These are phyloP conservation scores for Eumaeus atala DNA, from an alignment of 1,140 invertebrate species.

Conservation along the genomic window DNA sequence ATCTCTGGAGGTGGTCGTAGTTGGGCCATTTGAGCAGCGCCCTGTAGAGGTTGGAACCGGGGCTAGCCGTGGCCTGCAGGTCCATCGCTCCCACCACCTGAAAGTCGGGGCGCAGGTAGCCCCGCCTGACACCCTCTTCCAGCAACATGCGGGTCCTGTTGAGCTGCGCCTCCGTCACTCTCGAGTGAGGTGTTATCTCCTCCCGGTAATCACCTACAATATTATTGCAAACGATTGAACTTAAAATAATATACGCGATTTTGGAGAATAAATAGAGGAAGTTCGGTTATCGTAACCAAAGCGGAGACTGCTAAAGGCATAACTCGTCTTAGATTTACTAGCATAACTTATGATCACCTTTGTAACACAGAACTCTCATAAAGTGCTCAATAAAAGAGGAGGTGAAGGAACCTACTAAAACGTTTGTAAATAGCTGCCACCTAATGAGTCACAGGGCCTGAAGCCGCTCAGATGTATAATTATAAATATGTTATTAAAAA, in stretches of 20 bases:
- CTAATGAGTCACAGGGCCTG: no score
- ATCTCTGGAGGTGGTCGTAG: conserved; percentile 39
- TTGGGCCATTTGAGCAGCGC: conserved; percentile 34
- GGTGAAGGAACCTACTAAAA: no score
- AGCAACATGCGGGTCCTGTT: conserved; percentile 39
- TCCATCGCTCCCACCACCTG: conserved; percentile 46
- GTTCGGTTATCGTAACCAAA: no score
- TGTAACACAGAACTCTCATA: no score
- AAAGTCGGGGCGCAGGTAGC: conserved; percentile 39
- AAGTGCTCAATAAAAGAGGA: no score
- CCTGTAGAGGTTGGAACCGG: conserved; percentile 45
- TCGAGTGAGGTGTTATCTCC: conserved; percentile 30
- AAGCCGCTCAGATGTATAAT: no score
- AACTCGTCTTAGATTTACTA: no score
- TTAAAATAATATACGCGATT: neutral
- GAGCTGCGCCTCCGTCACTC: conserved; percentile 38
- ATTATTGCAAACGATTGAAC: neutral
- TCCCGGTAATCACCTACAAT: conserved; percentile 53
- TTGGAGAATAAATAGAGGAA: no score
- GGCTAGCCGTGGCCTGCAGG: conserved; percentile 35
- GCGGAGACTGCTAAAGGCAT: no score
- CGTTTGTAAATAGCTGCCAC: no score
- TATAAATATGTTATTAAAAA: no score
- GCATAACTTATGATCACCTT: no score
- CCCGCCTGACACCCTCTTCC: conserved; percentile 37